Evolutionary conservation across 2,113 vertebrate species (phyloP), one percentile per base, ranked within the genome.

Genomic region (Vulpes vulpes): DNA sequence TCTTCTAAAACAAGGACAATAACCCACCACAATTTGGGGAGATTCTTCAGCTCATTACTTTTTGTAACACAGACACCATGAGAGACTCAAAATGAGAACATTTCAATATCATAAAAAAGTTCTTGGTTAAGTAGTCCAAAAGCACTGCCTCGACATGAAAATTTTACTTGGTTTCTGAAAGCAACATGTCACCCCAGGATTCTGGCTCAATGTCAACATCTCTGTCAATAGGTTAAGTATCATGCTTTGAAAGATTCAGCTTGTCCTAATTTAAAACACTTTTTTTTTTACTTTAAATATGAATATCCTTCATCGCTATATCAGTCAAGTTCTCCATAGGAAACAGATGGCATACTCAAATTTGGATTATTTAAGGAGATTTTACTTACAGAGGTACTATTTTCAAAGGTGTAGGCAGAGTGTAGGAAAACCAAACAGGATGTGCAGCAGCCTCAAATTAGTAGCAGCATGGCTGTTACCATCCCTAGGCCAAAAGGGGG

Each of bases 381-480:
- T n/a, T 95, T 60, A 73, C 62, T 95, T 94, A 62, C n/a, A 57
- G 30, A 79, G 78, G 91, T 4, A n/a, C 85, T 87, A n/a, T 94
- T 95, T 93, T 92, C 89, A 92, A 96, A 97, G 90, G 51, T 57
- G 78, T 59, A 81, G 93, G 89, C 84, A 88, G 91, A 79, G 43
- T 19, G 32, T 4, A 80, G 57, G 60, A 57, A 85, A 89, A 60
- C 25, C 20, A 74, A 55, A 43, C 53, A 69, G 62, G 62, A 35
- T 53, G 19, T 14, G 27, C 30, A 53, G 87, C 23, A 32, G 25
- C 20, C 55, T 69, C 19, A 67, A 86, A 64, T 43, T n/a, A 27
- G 83, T 2, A 57, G 59, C 65, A 60, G n/a, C 32, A 12, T 16
- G 53, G 38, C 17, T 35, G 12, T 62, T n/a, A 65, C 53, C 55